Conservation (phyloP, 2,113 vertebrate genomes). For the Burhinus oedicnemus region DNA sequence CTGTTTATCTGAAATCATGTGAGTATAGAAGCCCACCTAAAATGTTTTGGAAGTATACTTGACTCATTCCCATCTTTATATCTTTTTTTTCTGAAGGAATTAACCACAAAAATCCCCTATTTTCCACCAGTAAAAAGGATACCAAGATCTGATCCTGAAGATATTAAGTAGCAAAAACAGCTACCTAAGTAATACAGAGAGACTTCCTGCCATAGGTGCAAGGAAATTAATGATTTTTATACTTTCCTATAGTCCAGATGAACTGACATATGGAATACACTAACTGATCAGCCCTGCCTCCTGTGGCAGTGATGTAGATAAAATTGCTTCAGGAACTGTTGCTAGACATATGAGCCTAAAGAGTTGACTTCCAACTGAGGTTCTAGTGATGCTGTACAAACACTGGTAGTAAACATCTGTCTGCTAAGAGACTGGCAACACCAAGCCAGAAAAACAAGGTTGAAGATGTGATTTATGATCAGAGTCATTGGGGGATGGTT, state of each 20-base stretch:
- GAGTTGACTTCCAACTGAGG: not conserved
- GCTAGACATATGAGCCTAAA: not conserved
- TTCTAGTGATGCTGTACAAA: not conserved
- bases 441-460: not conserved
- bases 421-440: not conserved
- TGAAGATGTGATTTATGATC: not conserved
- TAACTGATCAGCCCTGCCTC: not conserved
- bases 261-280: not conserved
- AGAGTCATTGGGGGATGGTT: not conserved
- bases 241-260: not conserved
- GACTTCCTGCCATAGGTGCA: not conserved
- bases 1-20: not conserved
- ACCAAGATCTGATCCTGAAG: not conserved
- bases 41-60: not conserved
- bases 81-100: not conserved
- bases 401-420: accelerated
- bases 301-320: not conserved
- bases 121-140: not conserved
- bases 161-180: not conserved
- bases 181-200: not conserved
- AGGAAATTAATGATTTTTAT: not conserved
- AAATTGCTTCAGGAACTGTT: not conserved
- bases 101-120: not conserved
- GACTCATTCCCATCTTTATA: not conserved
- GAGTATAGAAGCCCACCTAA: not conserved